Percentiles rank a stretch among this genome's conserved stretches.
These are phyloP conservation scores for Drosophila suzukii DNA, from an alignment of 1,140 invertebrate genomes.

Conservation along the genomic window DNA sequence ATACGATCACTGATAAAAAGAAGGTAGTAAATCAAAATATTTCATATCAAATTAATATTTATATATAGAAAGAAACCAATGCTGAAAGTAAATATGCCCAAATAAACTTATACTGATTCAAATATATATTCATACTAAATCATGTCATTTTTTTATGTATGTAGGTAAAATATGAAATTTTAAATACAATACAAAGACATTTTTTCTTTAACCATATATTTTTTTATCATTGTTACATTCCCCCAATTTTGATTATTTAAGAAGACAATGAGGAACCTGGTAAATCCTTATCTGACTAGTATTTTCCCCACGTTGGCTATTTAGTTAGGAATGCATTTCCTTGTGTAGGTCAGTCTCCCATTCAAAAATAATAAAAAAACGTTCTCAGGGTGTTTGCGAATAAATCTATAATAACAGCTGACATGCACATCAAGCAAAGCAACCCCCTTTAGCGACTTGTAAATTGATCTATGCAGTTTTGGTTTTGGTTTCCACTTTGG, in stretches of 20 bases:
- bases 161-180: no score
- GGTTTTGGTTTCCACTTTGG: conserved; percentile 48
- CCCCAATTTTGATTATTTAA: background rate
- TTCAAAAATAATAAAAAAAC: conserved; percentile 9
- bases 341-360: conserved; percentile 9
- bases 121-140: no score
- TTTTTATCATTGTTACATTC: background rate
- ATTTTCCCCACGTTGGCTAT: background rate
- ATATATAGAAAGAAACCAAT: no score
- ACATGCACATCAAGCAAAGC: conserved; percentile 18
- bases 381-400: conserved; percentile 25
- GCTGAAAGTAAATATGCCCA: no score
- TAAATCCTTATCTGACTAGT: background rate
- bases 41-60: no score
- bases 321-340: conserved; percentile 7
- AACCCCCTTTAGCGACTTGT: conserved; percentile 30
- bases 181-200: no score
- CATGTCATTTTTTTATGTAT: no score
- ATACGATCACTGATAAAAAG: no score
- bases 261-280: background rate
- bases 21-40: no score
- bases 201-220: background rate
- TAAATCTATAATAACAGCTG: conserved; percentile 34
- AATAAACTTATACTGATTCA: no score
- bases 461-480: conserved; percentile 69